Evolutionary conservation across 2,888 invertebrate genomes (phyloP).

Genomic region (Spodoptera picta): DNA sequence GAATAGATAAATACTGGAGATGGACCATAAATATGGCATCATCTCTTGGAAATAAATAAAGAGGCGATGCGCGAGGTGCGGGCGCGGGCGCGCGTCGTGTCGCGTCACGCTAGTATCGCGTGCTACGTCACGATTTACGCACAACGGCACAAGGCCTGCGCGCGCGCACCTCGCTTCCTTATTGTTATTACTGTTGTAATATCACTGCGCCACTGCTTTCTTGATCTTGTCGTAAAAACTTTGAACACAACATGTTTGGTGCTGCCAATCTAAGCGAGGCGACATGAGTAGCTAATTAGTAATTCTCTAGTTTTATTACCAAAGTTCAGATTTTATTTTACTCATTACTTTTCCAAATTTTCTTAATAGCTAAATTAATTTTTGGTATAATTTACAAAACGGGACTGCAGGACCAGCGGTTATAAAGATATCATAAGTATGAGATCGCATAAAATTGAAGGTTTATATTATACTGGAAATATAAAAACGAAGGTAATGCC

Average conservation of each 20-base stretch:
- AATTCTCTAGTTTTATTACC: constrained; percentile 25
- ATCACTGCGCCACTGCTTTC: constrained; percentile 56
- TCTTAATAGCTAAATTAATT: too few relatives aligned
- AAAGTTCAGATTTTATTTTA: constrained; percentile 28
- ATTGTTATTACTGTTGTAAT: constrained; percentile 65
- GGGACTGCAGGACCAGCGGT: too few relatives aligned
- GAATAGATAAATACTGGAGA: constrained; percentile 25
- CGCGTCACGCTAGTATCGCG: constrained; percentile 76
- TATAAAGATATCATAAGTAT: constrained; percentile 15
- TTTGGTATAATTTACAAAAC: too few relatives aligned
- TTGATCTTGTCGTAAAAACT: constrained; percentile 26
- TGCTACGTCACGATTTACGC: constrained; percentile 80
- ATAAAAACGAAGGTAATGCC: constrained; percentile 43
- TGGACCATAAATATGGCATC: constrained; percentile 45
- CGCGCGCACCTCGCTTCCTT: constrained; percentile 73
- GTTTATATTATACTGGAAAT: constrained; percentile 19
- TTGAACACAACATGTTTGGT: constrained; percentile 32
- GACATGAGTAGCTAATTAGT: constrained; percentile 25
- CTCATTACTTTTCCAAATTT: not conserved
- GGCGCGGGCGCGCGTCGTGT: constrained; percentile 29
- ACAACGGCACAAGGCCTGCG: constrained; percentile 68
- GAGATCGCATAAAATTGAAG: constrained; percentile 26
- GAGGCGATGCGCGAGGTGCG: constrained; percentile 13
- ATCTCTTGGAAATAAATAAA: constrained; percentile 43
- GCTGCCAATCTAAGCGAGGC: constrained; percentile 24